phyloP scores from a whole-genome alignment of 2,113 vertebrate species.

The Anoura caudifer region DNA sequence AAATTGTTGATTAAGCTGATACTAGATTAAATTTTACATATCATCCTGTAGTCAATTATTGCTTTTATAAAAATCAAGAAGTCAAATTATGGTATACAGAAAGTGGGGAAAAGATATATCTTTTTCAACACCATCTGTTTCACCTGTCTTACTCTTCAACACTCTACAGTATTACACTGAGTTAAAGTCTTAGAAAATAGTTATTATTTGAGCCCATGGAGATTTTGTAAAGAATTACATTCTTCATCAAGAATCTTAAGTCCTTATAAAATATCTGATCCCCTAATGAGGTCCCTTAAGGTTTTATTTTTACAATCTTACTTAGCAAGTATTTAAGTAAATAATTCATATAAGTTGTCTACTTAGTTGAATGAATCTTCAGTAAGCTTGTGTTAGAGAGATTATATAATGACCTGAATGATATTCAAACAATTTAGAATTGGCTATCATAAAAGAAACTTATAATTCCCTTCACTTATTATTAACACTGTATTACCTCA shows the following conservation, averaged over 20 bases:
- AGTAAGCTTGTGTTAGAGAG: background rate
- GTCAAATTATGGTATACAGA: background rate
- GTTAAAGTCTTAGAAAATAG: background rate
- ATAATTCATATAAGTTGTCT: background rate
- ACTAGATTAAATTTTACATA: background rate
- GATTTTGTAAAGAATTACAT: background rate
- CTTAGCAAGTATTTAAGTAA: constrained; percentile 34
- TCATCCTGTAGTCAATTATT: background rate
- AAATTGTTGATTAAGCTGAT: background rate
- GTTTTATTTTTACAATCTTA: constrained; percentile 25
- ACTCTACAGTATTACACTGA: background rate
- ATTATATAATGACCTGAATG: constrained; percentile 1
- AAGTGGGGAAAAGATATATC: background rate
- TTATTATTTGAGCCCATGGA: background rate
- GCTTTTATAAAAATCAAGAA: background rate
- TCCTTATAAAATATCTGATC: constrained; percentile 1
- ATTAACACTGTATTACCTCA: background rate
- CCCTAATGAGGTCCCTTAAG: background rate
- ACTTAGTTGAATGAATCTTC: constrained; percentile 3
- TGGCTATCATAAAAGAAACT: background rate
- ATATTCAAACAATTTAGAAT: constrained; percentile 20
- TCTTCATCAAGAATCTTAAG: background rate
- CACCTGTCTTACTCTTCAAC: background rate
- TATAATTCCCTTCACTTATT: background rate
- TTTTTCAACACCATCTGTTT: background rate